phyloP scores from a whole-genome alignment of 2,888 invertebrate genomes.

The Drosophila lacicola region DNA sequence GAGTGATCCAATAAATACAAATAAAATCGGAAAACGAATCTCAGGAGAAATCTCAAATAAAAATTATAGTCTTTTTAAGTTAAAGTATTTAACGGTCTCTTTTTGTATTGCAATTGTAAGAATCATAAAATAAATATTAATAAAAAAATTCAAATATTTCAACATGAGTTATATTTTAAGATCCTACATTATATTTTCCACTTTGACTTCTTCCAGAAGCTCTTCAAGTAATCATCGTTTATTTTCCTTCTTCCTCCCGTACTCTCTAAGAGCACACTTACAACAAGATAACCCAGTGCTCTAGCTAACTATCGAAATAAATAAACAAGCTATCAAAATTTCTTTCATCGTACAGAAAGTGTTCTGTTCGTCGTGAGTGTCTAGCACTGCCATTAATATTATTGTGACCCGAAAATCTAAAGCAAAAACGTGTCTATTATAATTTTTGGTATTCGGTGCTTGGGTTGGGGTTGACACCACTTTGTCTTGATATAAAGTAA shows the following conservation, averaged over 20 bases:
- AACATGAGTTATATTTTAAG: no score
- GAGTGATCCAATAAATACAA: constrained; percentile 20
- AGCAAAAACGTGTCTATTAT: constrained; percentile 13
- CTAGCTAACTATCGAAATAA: background rate
- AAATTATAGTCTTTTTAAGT: no score
- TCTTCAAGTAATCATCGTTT: background rate
- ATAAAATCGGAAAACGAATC: background rate
- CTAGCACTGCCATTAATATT: constrained; percentile 21
- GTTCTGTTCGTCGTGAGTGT: background rate
- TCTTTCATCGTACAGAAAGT: background rate
- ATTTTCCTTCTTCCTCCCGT: background rate
- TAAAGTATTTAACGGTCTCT: no score
- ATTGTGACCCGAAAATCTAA: constrained; percentile 12
- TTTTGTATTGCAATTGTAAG: no score
- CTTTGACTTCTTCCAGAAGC: background rate
- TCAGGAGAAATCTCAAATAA: no score
- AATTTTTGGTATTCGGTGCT: constrained; percentile 21
- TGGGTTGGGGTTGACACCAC: constrained; percentile 58
- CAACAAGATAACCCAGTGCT: background rate
- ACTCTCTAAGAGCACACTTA: background rate
- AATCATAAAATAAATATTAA: no score
- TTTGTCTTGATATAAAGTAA: constrained; percentile 70
- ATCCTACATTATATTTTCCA: background rate
- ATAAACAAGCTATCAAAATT: constrained; percentile 6
- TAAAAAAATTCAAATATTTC: no score